These are phyloP conservation scores for Odontesthes bonariensis DNA, from an alignment of 2,113 vertebrate species.

Conservation along the genomic window DNA sequence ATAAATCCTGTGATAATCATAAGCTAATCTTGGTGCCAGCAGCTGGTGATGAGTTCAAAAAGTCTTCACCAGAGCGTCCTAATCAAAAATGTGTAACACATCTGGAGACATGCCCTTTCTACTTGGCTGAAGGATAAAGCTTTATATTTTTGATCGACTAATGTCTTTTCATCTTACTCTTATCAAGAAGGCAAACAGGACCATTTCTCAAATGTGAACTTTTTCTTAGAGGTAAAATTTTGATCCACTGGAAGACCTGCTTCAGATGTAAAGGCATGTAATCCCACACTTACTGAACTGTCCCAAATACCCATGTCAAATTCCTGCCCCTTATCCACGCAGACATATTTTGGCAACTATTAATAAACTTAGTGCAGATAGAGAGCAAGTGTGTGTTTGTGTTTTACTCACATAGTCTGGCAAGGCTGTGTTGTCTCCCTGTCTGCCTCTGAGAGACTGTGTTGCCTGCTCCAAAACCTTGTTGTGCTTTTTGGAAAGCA, in stretches of 20 bases:
- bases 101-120: too few relatives aligned
- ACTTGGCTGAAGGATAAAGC: too few relatives aligned
- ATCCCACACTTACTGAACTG: conserved; percentile 1
- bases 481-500: conserved; percentile 99
- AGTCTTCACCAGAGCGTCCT: too few relatives aligned
- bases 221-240: not conserved
- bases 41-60: too few relatives aligned
- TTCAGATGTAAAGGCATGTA: not conserved
- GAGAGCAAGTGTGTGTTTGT: not conserved
- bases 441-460: conserved; percentile 89
- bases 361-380: conserved; percentile 28
- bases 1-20: too few relatives aligned
- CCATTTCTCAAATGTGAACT: too few relatives aligned
- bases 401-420: conserved; percentile 96
- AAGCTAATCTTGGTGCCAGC: too few relatives aligned
- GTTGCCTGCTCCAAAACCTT: conserved; percentile 98
- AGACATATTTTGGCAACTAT: conserved; percentile 41
- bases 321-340: conserved; percentile 17
- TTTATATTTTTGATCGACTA: too few relatives aligned
- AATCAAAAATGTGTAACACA: too few relatives aligned
- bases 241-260: not conserved
- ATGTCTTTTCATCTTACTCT: too few relatives aligned
- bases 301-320: not conserved
- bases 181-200: too few relatives aligned
- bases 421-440: conserved; percentile 85